Base-by-base conservation (phyloP, 2,888 invertebrate species). In the Hoplodrina blanda region DNA sequence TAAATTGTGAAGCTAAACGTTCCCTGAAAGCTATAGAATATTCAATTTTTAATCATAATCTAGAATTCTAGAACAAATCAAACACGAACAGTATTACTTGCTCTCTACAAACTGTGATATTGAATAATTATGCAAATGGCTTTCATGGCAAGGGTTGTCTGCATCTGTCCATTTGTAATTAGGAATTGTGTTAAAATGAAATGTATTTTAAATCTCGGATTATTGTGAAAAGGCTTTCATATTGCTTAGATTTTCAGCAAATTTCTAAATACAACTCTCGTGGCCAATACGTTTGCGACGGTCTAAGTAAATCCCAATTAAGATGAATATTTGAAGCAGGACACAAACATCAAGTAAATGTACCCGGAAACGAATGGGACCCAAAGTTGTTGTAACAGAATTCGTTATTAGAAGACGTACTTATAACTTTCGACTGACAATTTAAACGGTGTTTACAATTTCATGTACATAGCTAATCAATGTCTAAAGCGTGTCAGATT, bases 71-170 rank as follows among this genome's bases (percentile, higher is more conserved):
- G 53, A 70, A 63, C 59, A 50, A 60, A 71, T 77, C 77, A 70
- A 67, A 76, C 77, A 72, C 62, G 70, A 67, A 33, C 44, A 69
- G 63, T 54, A 59, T 64, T 73, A 76, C 79, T 82, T 73, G 78
- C 77, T 71, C 82, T 64, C 74, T 62, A 74, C 73, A 76, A 72
- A 62, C 72, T 54, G 61, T 37, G 37, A 64, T 65, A 72, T 78
- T 57, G 73, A 72, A 72, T 78, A 65, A 78, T 78, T 76, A 72
- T 62, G 75, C 33, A 61, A 78, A 72, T 78, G 54, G 73, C 54
- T 75, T 62, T 70, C 19, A 55, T 63, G 55, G 37, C 57, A 65
- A 65, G 52, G 57, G 41, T 61, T 71, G 57, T 20, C 57, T 63
- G 44, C 70, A 63, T 60, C 59, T 46, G 70, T 61, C 30, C n/a